Percentiles rank a stretch among this genome's conserved stretches.
Evolutionary conservation across 2,113 vertebrate species (phyloP).

Genomic region (Lepus europaeus): DNA sequence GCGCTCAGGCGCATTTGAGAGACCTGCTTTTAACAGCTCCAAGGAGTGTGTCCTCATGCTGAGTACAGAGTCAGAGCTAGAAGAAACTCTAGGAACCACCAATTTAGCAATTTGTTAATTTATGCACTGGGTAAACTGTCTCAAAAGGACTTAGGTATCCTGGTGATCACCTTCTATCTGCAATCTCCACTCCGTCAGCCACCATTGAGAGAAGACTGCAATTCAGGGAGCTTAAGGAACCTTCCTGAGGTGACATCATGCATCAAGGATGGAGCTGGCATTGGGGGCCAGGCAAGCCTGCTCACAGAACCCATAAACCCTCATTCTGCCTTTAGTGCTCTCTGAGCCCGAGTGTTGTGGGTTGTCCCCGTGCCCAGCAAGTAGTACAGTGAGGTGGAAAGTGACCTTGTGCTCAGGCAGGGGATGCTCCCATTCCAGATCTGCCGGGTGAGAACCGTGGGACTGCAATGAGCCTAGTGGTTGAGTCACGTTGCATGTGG

Average conservation of each 20-base stretch:
- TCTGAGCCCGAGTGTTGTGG: fast-evolving
- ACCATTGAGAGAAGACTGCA: background rate
- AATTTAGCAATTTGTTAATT: background rate
- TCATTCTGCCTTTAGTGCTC: fast-evolving
- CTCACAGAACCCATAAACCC: background rate
- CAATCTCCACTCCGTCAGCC: background rate
- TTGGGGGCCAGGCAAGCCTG: background rate
- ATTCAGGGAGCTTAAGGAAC: background rate
- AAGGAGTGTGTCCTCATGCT: background rate
- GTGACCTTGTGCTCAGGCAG: background rate
- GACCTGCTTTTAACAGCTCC: background rate
- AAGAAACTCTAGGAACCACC: background rate
- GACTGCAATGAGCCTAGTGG: background rate
- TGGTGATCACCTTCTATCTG: background rate
- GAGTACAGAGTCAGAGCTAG: background rate
- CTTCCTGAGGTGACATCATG: background rate
- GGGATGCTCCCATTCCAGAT: background rate
- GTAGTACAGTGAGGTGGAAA: fast-evolving
- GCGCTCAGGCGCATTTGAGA: conserved; percentile 1
- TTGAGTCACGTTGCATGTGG: background rate
- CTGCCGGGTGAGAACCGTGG: background rate
- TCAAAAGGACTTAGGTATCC: background rate
- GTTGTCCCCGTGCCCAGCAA: fast-evolving
- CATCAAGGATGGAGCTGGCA: background rate
- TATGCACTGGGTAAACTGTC: background rate